Conservation (phyloP, 2,888 invertebrate genomes). For the Teinopalpus imperialis region DNA sequence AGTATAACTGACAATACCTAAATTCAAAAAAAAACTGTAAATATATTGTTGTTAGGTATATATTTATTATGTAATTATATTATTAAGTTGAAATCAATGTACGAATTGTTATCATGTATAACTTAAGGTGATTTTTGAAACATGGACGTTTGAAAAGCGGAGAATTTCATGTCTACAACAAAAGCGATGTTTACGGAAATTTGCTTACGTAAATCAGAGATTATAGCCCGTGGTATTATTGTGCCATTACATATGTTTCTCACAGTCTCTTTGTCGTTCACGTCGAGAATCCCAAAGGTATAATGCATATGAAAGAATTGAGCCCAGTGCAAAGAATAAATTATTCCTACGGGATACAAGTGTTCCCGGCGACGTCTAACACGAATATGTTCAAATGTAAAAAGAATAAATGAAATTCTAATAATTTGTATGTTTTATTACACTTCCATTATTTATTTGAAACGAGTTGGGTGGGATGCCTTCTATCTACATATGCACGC, state of each 20-base stretch:
- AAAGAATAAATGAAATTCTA: slow-evolving; percentile 52
- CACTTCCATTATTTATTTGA: no score
- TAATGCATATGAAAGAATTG: neutral
- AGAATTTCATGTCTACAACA: no score
- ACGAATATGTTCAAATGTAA: slow-evolving; percentile 63
- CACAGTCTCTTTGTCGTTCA: no score
- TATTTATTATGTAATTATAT: slow-evolving; percentile 41
- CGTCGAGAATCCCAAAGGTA: neutral
- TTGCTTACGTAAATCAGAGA: slow-evolving; percentile 27
- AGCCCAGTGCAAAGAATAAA: neutral
- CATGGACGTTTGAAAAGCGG: no score
- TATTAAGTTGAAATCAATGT: slow-evolving; percentile 48
- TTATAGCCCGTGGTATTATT: slow-evolving; percentile 35
- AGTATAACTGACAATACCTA: neutral
- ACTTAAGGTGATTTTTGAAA: no score
- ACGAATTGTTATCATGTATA: slow-evolving; percentile 57
- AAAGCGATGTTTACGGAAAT: slow-evolving; percentile 31
- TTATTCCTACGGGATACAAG: no score
- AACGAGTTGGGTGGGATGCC: no score
- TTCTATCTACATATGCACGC: no score
- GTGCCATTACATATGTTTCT: slow-evolving; percentile 38
- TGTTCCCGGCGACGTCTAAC: no score
- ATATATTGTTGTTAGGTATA: slow-evolving; percentile 47
- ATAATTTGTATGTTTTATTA: slow-evolving; percentile 36
- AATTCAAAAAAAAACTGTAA: neutral